Percentiles rank a stretch among this genome's conserved stretches.
These are phyloP conservation scores for Sigmodon hispidus DNA, from an alignment of 2,113 vertebrate species.

Conservation along the genomic window DNA sequence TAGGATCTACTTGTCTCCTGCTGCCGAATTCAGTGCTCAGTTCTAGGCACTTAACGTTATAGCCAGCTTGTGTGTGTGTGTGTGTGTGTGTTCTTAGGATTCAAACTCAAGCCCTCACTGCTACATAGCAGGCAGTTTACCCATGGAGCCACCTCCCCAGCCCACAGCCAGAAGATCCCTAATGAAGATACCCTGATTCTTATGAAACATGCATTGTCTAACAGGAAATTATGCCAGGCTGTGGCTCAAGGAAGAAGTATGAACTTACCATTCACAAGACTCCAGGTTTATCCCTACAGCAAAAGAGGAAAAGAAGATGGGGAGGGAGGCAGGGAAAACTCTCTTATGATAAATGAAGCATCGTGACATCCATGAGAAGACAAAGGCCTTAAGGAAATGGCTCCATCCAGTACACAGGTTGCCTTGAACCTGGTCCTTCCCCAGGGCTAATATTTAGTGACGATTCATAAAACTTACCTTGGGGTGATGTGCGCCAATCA, in stretches of 20 bases:
- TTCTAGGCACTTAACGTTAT: not conserved
- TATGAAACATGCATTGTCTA: not conserved
- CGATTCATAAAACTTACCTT: constrained; percentile 78
- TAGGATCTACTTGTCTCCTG: not conserved
- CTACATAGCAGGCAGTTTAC: not conserved
- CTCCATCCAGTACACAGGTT: not conserved
- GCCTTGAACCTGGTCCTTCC: not conserved
- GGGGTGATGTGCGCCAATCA: constrained; percentile 58
- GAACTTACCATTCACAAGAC: not conserved
- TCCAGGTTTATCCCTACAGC: not conserved
- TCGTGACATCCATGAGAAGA: not conserved
- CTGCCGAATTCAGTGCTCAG: not conserved
- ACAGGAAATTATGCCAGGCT: not conserved
- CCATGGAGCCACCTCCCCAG: not conserved
- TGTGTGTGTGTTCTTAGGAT: not conserved
- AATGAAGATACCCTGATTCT: not conserved
- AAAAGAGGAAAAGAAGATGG: not conserved
- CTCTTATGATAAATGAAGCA: not conserved
- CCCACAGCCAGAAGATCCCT: not conserved
- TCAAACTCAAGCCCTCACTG: not conserved
- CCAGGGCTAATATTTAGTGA: not conserved
- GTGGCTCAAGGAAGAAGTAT: not conserved
- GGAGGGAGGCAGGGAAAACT: not conserved
- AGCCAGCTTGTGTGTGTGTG: not conserved
- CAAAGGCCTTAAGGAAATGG: not conserved